Percentiles rank a stretch among this genome's conserved stretches.
Evolutionary conservation across 2,888 invertebrate genomes (phyloP).

Genomic region (Creontiades dilutus): DNA sequence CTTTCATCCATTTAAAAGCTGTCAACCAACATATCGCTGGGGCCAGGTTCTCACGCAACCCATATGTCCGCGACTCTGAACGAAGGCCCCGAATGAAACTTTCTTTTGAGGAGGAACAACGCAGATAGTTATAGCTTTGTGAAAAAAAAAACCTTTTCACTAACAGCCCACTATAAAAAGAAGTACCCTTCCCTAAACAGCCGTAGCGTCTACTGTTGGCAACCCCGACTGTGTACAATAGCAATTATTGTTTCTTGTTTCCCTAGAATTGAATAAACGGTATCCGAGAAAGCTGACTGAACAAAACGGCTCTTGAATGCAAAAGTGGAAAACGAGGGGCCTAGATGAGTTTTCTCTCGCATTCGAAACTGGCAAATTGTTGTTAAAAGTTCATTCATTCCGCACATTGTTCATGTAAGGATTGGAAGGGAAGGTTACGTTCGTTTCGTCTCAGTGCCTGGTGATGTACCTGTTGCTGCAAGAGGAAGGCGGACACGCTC

Average conservation of each 20-base stretch:
- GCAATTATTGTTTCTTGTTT: conserved; percentile 37
- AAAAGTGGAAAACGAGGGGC: conserved; percentile 35
- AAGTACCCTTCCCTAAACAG: neutral
- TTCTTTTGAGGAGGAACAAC: too few species aligned
- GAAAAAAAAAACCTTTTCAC: neutral
- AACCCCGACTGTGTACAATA: conserved; percentile 26
- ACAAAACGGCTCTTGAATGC: conserved; percentile 27
- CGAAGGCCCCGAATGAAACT: too few species aligned
- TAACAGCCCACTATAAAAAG: neutral
- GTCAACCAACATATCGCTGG: too few species aligned
- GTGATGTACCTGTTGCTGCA: neutral
- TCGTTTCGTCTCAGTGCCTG: neutral
- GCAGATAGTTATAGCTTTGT: too few species aligned
- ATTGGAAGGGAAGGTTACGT: neutral
- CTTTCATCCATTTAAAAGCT: too few species aligned
- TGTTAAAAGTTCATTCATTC: conserved; percentile 37
- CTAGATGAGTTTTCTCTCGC: neutral
- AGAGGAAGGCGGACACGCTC: conserved; percentile 27
- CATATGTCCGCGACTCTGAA: too few species aligned
- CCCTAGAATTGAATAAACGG: conserved; percentile 18
- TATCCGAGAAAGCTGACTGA: conserved; percentile 26
- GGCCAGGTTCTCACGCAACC: too few species aligned
- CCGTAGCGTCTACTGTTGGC: conserved; percentile 1
- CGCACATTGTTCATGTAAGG: conserved; percentile 7
- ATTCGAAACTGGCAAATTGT: conserved; percentile 12